Conservation (phyloP, 2,797 vertebrate species). For the Crenuchus spilurus region DNA sequence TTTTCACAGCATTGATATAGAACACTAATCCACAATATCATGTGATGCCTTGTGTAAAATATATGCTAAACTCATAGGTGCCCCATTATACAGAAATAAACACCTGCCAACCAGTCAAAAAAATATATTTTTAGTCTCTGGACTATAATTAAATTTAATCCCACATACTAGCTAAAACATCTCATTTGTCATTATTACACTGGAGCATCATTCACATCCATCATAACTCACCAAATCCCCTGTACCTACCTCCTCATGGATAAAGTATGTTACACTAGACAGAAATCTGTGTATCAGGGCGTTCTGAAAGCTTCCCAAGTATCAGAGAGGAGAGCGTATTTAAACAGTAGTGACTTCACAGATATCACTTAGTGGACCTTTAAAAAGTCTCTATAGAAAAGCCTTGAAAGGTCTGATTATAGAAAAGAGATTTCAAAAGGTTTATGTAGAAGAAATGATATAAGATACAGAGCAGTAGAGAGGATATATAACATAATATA, state of each 20-base stretch:
- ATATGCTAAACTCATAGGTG: no score
- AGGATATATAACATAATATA: slow-evolving; percentile 25
- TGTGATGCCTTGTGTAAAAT: no score
- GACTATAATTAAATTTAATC: background rate
- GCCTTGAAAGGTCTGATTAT: background rate
- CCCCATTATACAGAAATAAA: no score
- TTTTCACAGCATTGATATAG: no score
- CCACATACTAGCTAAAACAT: background rate
- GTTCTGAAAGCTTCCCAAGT: background rate
- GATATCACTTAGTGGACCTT: slow-evolving; percentile 5
- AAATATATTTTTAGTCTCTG: no score
- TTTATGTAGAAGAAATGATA: slow-evolving; percentile 8
- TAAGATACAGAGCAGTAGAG: slow-evolving; percentile 1
- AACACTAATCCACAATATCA: no score
- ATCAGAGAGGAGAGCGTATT: background rate
- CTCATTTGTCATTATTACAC: background rate
- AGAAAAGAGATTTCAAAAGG: slow-evolving; percentile 2
- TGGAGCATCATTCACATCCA: background rate
- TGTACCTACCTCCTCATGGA: slow-evolving; percentile 10
- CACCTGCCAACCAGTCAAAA: background rate
- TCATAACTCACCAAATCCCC: background rate
- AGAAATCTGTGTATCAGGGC: background rate
- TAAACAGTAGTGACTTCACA: background rate
- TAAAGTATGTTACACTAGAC: background rate
- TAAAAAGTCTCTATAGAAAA: slow-evolving; percentile 43